A percentile compares a stretch with the other conserved stretches of the same genome.
phyloP scores from a whole-genome alignment of 2,113 vertebrate species.

The Chascanopsetta lugubris region DNA sequence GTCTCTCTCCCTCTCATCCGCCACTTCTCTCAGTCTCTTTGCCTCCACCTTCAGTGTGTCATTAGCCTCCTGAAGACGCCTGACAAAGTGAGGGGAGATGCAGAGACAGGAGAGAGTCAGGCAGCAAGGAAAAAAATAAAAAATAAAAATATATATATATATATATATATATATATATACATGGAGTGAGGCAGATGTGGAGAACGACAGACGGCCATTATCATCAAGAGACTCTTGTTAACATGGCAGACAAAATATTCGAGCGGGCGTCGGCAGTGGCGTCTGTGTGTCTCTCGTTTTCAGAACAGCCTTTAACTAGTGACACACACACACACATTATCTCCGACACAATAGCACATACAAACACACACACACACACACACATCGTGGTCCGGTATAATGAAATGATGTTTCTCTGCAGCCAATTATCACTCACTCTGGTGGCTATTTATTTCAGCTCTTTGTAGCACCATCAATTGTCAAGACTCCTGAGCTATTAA shows the following conservation, averaged over 20 bases:
- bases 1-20: slow-evolving; percentile 66
- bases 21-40: slow-evolving; percentile 64
- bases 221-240: slow-evolving; percentile 64
- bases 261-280: slow-evolving; percentile 24
- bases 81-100: slow-evolving; percentile 57
- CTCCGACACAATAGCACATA: slow-evolving; percentile 23
- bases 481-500: slow-evolving; percentile 18
- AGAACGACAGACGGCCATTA: slow-evolving; percentile 49
- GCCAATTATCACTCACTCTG: slow-evolving; percentile 29
- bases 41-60: slow-evolving; percentile 68
- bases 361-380: slow-evolving; percentile 24
- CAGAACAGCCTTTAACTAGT: slow-evolving; percentile 49
- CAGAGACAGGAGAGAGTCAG: slow-evolving; percentile 20
- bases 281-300: slow-evolving; percentile 25
- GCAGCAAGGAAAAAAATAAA: slow-evolving; percentile 42
- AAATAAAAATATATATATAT: no score
- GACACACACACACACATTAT: slow-evolving; percentile 23
- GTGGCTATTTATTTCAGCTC: slow-evolving; percentile 37
- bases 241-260: slow-evolving; percentile 50
- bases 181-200: slow-evolving; percentile 28
- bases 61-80: slow-evolving; percentile 74
- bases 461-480: slow-evolving; percentile 13
- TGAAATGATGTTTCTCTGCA: slow-evolving; percentile 35
- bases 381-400: slow-evolving; percentile 22
- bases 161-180: no score